Base-by-base conservation (phyloP, 2,113 vertebrate genomes). In the Pomatorhinus ruficollis region DNA sequence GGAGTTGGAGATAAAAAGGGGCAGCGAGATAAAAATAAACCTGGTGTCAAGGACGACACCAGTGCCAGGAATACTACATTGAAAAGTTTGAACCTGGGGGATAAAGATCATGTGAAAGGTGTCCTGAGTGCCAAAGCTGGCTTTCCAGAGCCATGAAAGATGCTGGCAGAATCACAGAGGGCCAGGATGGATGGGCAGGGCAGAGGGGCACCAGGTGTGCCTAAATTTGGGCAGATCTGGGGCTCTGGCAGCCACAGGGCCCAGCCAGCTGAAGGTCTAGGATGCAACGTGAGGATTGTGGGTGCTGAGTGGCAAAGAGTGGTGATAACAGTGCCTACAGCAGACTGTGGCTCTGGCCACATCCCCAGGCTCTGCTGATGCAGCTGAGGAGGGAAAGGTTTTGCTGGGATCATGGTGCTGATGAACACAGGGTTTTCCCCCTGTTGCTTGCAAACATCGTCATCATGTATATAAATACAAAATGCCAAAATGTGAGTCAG, bases 401-500 rank as follows among this genome's bases (percentile, higher is more conserved):
- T 44, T 72, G 25, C 37, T 2, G 9, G 69, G 60, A 57, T 69
- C 4, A 1, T 5, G 10, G 71, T n/a, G 50, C 40, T 3, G 22
- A 15, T 24, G 64, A 83, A 49, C 3, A 5, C 53, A 20, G 40
- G 63, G 40, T 4, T 69, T 53, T 68, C 37, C 31, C 40, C 68
- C 23, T 11, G 11, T n/a, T 63, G 63, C 78, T 94, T 90, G 84
- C 89, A 88, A 90, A 94, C 61, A 15, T 74, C 3, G 0, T 80
- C 75, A 33, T 65, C 85, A 39, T 30, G 84, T 93, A 47, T 15
- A 74, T 25, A 83, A 89, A 90, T 71, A 86, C 42, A 44, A 88
- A 91, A 83, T 44, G 91, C 93, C 95, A 95, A 90, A 82, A 76
- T 33, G 60, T 85, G 84, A 95, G 50, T 93, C 93, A 93, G 75